A percentile compares a stretch with the other conserved stretches of the same genome.
Evolutionary conservation across 2,797 vertebrate genomes (phyloP).

Genomic region (Xenentodon cancila): DNA sequence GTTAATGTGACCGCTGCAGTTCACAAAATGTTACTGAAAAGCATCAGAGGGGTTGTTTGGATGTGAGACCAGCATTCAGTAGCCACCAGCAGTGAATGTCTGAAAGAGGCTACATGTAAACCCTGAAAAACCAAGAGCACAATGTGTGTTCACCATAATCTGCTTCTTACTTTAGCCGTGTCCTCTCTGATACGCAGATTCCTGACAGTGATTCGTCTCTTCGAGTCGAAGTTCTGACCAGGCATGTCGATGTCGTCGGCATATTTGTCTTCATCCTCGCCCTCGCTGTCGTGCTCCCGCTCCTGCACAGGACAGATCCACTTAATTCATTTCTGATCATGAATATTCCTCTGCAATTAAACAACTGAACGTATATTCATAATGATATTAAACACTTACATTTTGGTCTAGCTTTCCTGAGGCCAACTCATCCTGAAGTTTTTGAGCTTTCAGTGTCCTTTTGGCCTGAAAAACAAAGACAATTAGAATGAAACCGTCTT

Average conservation of each 20-base stretch:
- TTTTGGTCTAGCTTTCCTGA: constrained; percentile 94
- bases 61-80: not conserved
- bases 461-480: constrained; percentile 85
- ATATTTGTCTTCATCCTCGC: constrained; percentile 98
- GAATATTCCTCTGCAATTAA: not conserved
- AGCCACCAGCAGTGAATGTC: not conserved
- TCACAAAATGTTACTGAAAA: too few species aligned
- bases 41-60: too few species aligned
- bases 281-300: constrained; percentile 95
- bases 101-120: too few species aligned
- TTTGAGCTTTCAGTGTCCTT: constrained; percentile 96
- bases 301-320: constrained; percentile 78
- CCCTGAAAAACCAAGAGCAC: not conserved
- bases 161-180: constrained; percentile 91
- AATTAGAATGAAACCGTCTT: too few species aligned
- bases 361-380: not conserved
- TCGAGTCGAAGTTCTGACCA: constrained; percentile 99
- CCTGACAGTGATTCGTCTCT: constrained; percentile 96
- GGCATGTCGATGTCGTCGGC: constrained; percentile 99
- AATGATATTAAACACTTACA: constrained; percentile 76
- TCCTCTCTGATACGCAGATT: constrained; percentile 97
- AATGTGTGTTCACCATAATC: not conserved
- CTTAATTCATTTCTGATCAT: not conserved
- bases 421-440: constrained; percentile 96
- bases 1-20: too few species aligned